Evolutionary conservation across 2,888 invertebrate species (phyloP), one percentile per base, ranked within the genome.

Genomic region (Nematopogon swammerdamellus): DNA sequence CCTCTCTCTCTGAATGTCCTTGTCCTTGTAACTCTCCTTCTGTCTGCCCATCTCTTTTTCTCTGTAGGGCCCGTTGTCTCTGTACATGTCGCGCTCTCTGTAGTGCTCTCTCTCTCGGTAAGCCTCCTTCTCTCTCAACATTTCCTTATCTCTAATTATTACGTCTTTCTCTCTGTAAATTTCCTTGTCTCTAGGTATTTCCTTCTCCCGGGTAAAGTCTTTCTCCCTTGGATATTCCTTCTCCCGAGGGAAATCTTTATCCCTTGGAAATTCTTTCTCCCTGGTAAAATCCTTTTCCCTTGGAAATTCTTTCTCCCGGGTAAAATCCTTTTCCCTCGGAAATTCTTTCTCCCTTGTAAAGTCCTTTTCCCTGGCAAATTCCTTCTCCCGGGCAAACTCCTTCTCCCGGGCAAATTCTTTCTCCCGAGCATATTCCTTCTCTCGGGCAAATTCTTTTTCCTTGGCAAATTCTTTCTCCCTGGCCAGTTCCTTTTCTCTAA

Each of bases 61-160:
- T 36, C 53, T 63, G 0, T 42, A 30, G 36, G 18, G 17, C 19
- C 42, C 48, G 45, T 46, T 44, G 19, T 72, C 73, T 59, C 70
- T 65, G 19, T 54, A 52, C 65, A 53, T 64, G 57, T 57, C 73
- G 70, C 53, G 70, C 62, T 50, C 74, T 71, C 72, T 68, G 53
- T 73, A 70, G 54, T 66, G 63, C 29, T 71, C 72, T 50, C 65
- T 65, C 53, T 83, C 82, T 54, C 81, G 74, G 20, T 80, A 62
- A 8, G 61, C 55, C 50, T 74, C 75, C 53, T 71, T 75, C 54
- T 77, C 77, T 57, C 74, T 66, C 50, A 72, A 70, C 18, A 63
- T 55, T 49, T 73, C 74, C 57, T 70, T 73, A 17, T 73, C 72
- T 57, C 70, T 70, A 46, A 36, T 70, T 70, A 4, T 46, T 14